Evolutionary conservation across 2,797 vertebrate genomes (phyloP), one percentile per base, ranked within the genome.

Genomic region (Alfaro cultratus): DNA sequence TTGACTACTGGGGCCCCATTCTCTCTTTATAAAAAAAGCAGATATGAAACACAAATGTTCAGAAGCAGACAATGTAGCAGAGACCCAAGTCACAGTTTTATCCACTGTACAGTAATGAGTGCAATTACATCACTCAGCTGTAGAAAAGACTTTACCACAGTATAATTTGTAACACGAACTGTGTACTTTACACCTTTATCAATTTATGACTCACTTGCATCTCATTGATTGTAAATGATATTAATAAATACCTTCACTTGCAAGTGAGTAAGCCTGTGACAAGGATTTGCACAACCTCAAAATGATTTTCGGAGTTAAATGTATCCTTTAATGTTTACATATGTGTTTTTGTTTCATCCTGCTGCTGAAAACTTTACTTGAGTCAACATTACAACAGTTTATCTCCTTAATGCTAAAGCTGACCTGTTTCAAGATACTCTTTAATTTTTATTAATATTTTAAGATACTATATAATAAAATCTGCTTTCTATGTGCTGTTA

Each of bases 31-130:
- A 89, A 82, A 79, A 80, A 85, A 60, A 85, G 90, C 89, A 90
- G 89, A 88, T 93, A 89, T 78, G 78, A 83, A 90, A 91, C 87
- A 91, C 83, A 93, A 90, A 92, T 94, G 93, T 88, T 94, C 87
- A 91, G 93, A 46, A 87, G 94, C 92, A 95, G 92, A 94, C 87
- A 92, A 96, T 96, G 96, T 96, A 96, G 96, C 96, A 95, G 92
- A 96, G 86, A 93, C 88, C 86, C 91, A 89, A 94, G 86, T 94
- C 86, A 90, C 85, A 89, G 80, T 89, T 87, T 78, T 87, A 85
- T 84, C 82, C 83, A 88, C 85, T 82, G 81, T 83, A 90, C 80
- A 86, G 87, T 88, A 79, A 83, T 77, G 88, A 90, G 89, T 89
- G 83, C 57, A 13, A 79, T 85, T 86, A 88, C 88, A 81, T 91